These are phyloP conservation scores for Scortum barcoo DNA, from an alignment of 2,113 vertebrate genomes.

Conservation along the genomic window DNA sequence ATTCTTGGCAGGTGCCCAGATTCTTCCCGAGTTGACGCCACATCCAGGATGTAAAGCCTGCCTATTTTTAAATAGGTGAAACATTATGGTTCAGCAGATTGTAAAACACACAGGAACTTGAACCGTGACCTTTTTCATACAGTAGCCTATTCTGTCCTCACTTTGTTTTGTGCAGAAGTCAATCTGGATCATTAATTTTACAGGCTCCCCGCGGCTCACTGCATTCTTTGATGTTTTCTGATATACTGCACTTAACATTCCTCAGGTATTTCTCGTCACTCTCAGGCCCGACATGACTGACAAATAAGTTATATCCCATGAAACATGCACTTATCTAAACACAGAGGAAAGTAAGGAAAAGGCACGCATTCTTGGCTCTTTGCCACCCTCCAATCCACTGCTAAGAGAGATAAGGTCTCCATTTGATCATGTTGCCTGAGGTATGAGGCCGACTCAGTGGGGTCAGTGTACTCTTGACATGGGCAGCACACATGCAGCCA, in stretches of 20 bases:
- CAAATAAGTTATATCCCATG: slow-evolving; percentile 62
- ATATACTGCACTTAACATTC: slow-evolving; percentile 78
- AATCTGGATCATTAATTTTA: slow-evolving; percentile 81
- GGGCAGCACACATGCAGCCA: slow-evolving; percentile 31
- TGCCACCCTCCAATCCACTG: slow-evolving; percentile 47
- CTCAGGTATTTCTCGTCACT: slow-evolving; percentile 62
- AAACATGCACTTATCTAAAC: slow-evolving; percentile 54
- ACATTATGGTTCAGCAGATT: slow-evolving; percentile 71
- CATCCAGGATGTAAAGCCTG: slow-evolving; percentile 46
- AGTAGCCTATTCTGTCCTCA: slow-evolving; percentile 72
- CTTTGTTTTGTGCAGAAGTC: slow-evolving; percentile 72
- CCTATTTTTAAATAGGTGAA: slow-evolving; percentile 68
- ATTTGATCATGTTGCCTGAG: slow-evolving; percentile 60
- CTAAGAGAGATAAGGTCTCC: slow-evolving; percentile 66
- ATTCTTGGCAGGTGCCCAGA: slow-evolving; percentile 48
- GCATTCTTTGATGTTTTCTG: slow-evolving; percentile 77
- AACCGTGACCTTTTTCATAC: slow-evolving; percentile 69
- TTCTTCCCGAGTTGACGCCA: slow-evolving; percentile 44
- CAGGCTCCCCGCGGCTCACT: slow-evolving; percentile 45
- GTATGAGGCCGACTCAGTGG: slow-evolving; percentile 40
- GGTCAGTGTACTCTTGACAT: slow-evolving; percentile 57
- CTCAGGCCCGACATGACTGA: slow-evolving; percentile 51
- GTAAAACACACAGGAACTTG: slow-evolving; percentile 74
- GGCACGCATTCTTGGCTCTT: slow-evolving; percentile 56
- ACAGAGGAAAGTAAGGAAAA: slow-evolving; percentile 56